Conservation (phyloP, 2,113 vertebrate species). For the Erpornis zantholeuca region DNA sequence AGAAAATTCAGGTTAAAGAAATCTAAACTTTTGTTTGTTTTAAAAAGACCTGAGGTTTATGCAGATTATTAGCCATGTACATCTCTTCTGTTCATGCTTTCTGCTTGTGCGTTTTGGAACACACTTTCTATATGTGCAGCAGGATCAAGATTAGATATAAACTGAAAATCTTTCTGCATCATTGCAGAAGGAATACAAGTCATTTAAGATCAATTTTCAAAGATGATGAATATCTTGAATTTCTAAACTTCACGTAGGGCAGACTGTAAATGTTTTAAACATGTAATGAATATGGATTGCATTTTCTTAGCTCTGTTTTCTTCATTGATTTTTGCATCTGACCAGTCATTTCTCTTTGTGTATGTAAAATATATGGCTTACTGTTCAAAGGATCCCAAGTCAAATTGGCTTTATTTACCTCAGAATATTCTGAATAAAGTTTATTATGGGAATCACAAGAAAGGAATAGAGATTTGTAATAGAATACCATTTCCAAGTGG, state of each 20-base stretch:
- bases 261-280: conserved; percentile 15
- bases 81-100: not conserved
- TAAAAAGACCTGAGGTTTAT: not conserved
- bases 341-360: not conserved
- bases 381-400: conserved; percentile 14
- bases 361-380: not conserved
- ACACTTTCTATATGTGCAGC: not conserved
- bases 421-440: not conserved
- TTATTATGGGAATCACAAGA: not conserved
- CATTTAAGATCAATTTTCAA: not conserved
- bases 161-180: not conserved
- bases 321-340: conserved; percentile 20
- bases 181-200: not conserved
- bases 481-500: not conserved
- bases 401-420: conserved; percentile 7
- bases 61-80: not conserved
- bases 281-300: conserved; percentile 26
- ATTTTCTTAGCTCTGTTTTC: conserved; percentile 20
- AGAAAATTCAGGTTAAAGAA: not conserved
- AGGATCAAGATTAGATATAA: not conserved
- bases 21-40: not conserved
- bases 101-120: not conserved
- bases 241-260: not conserved
- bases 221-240: not conserved
- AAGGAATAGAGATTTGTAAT: not conserved